Conservation (phyloP, 2,888 invertebrate genomes). For the Synergus gifuensis region DNA sequence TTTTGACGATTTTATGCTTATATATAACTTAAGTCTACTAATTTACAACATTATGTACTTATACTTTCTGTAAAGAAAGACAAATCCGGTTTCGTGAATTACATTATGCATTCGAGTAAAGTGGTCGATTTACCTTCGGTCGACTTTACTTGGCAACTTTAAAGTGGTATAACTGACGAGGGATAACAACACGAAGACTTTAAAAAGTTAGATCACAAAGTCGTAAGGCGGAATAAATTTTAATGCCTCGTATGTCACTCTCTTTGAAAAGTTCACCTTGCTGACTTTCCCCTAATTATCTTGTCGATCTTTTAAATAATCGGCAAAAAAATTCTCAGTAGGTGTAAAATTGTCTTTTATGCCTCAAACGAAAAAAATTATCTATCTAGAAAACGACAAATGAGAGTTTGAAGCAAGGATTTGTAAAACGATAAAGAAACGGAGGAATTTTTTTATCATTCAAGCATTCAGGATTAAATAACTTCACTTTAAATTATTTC, state of each 20-base stretch:
- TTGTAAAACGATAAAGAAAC: neutral
- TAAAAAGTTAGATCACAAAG: slow-evolving; percentile 11
- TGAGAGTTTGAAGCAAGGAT: neutral
- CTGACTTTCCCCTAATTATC: neutral
- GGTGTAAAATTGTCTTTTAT: too few relatives aligned
- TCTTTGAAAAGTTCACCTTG: neutral
- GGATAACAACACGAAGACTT: slow-evolving; percentile 9
- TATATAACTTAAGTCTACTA: neutral
- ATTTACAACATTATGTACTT: neutral
- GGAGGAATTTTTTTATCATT: neutral
- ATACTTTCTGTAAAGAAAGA: neutral
- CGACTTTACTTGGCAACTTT: slow-evolving; percentile 33
- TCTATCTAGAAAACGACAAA: neutral
- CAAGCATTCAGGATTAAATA: too few relatives aligned
- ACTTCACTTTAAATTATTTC: too few relatives aligned
- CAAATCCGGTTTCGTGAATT: slow-evolving; percentile 16
- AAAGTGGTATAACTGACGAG: slow-evolving; percentile 11
- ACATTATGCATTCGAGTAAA: slow-evolving; percentile 32
- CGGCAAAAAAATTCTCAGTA: neutral
- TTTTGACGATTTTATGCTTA: neutral
- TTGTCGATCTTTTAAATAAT: neutral
- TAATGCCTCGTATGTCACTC: slow-evolving; percentile 24
- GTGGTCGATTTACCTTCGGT: slow-evolving; percentile 29
- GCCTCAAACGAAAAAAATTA: neutral
- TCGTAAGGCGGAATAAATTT: slow-evolving; percentile 14